Evolutionary conservation across 1,140 invertebrate species (phyloP).

Genomic region (Lasaia peninsularis): DNA sequence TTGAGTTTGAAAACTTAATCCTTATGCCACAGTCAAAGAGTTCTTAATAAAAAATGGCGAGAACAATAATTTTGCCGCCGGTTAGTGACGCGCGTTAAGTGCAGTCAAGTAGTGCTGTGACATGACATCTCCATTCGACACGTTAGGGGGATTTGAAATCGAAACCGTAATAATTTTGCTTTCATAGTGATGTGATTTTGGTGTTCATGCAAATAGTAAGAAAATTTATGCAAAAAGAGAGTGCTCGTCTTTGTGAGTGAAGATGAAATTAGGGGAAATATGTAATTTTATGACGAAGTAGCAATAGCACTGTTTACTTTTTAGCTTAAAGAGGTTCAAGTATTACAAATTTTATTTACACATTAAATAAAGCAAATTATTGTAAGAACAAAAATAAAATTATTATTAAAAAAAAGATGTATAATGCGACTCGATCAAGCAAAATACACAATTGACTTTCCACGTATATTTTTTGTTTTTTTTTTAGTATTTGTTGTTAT

Average conservation of each 20-base stretch:
- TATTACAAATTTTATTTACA: too few species aligned
- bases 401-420: too few species aligned
- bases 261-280: background rate
- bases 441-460: too few species aligned
- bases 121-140: conserved; percentile 38
- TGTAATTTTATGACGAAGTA: background rate
- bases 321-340: too few species aligned
- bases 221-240: conserved; percentile 16
- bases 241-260: background rate
- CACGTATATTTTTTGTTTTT: too few species aligned
- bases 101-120: conserved; percentile 43
- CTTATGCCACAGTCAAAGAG: conserved; percentile 13
- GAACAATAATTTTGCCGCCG: background rate
- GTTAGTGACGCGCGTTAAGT: conserved; percentile 39
- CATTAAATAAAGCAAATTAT: too few species aligned
- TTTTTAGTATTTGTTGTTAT: too few species aligned
- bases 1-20: conserved; percentile 10
- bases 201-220: conserved; percentile 34
- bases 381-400: too few species aligned
- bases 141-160: conserved; percentile 42
- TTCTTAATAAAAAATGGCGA: background rate
- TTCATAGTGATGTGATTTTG: conserved; percentile 35
- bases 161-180: conserved; percentile 18
- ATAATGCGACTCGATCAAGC: too few species aligned
- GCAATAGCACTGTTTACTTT: too few species aligned